These are phyloP conservation scores for Riparia riparia DNA, from an alignment of 2,113 vertebrate genomes.

Conservation along the genomic window DNA sequence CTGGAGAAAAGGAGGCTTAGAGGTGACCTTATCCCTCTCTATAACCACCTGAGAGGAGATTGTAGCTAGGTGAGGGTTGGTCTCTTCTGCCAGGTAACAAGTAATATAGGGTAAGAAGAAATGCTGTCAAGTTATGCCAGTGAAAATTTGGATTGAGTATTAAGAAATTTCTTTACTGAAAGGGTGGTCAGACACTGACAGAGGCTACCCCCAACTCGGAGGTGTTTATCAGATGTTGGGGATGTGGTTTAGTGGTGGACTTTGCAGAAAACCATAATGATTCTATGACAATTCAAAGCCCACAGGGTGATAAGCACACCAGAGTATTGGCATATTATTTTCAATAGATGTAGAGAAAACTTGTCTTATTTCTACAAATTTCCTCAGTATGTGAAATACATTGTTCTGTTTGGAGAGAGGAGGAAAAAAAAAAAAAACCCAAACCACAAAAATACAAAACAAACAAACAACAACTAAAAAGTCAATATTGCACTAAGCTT, in stretches of 20 bases:
- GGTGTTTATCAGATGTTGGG: background rate
- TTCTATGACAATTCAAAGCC: background rate
- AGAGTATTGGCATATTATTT: background rate
- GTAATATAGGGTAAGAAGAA: background rate
- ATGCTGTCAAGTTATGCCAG: background rate
- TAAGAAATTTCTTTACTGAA: background rate
- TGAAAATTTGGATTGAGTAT: background rate
- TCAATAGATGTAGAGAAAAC: background rate
- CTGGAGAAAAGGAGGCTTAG: background rate
- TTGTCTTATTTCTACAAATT: background rate
- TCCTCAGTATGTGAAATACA: background rate
- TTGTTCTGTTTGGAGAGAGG: background rate
- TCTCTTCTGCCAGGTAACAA: background rate
- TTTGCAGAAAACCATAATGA: background rate
- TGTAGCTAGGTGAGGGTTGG: background rate
- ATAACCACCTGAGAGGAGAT: background rate
- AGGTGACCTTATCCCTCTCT: background rate
- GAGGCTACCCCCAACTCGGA: background rate
- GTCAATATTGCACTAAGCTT: background rate
- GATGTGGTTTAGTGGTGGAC: background rate
- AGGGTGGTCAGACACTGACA: no score
- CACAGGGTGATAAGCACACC: background rate
- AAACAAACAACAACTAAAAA: background rate
- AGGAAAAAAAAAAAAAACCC: background rate
- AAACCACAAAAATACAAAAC: no score